Conservation (phyloP, 2,113 vertebrate genomes). For the Podarcis raffonei region DNA sequence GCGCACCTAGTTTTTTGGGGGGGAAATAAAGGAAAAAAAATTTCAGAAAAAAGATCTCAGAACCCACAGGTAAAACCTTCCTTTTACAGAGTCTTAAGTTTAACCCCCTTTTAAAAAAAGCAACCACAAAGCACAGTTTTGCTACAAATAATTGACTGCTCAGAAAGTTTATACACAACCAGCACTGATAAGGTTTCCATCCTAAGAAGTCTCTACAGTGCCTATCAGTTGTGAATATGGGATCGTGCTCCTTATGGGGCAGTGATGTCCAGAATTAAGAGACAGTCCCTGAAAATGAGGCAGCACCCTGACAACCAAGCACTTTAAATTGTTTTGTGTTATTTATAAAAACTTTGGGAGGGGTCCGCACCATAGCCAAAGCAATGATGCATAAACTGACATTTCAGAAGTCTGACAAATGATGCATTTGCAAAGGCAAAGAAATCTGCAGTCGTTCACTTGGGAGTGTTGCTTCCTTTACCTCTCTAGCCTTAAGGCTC, state of each 20-base stretch:
- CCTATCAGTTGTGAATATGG: background rate
- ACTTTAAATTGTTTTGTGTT: background rate
- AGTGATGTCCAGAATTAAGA: too few species aligned
- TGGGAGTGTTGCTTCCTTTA: too few species aligned
- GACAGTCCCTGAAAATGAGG: background rate
- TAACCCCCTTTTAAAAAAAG: background rate
- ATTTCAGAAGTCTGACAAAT: background rate
- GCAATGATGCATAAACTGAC: background rate
- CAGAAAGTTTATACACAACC: background rate
- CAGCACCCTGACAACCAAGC: background rate
- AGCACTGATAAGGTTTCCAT: background rate
- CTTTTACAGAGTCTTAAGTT: background rate
- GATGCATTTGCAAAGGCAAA: background rate
- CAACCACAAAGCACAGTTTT: background rate
- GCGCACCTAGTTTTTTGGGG: too few species aligned
- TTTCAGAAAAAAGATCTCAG: background rate
- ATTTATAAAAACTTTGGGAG: too few species aligned
- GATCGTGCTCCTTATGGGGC: background rate
- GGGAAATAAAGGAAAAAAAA: too few species aligned
- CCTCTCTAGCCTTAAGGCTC: too few species aligned
- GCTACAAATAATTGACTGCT: background rate
- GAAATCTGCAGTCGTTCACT: background rate
- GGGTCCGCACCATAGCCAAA: background rate
- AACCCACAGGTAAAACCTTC: background rate
- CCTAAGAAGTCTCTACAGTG: background rate